Base-by-base conservation (phyloP, 2,113 vertebrate species). In the Amblyopsis rosae region DNA sequence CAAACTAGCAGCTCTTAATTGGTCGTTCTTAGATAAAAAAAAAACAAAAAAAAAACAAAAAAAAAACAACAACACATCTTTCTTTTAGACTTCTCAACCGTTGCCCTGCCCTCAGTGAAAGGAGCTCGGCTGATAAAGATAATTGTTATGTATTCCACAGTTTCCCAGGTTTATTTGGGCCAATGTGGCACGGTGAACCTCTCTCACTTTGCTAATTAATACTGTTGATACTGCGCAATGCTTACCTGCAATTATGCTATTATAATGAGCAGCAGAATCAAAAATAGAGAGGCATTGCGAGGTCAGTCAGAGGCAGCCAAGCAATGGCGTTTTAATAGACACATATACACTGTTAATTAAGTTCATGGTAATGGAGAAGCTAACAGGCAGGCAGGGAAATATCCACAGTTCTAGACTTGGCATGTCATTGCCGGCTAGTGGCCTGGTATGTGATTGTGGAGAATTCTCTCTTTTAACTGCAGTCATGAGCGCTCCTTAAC, bases 281-380 rank as follows among this genome's bases (percentile, higher is more conserved):
- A 77, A 83, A 81, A 75, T 65, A 75, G 83, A 67, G 71, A 85
- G 87, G 86, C 84, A 77, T 73, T 60, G 74, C 74, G 81, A 84
- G 91, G 91, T 91, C 90, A 90, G 86, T 77, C 84, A 74, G 85
- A 90, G 75, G 81, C 88, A 89, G 87, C 85, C 83, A 88, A 89
- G 85, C 93, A 85, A 83, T 87, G 86, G 82, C 81, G 87, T 90
- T 93, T 92, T 91, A 93, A 93, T 92, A 92, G 91, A 91, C 87
- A 90, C 89, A 90, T 93, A 93, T 92, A 89, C 89, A 85, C 77
- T 85, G 89, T 92, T 93, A 93, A 93, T 93, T 93, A 90, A 91
- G 86, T 88, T 77, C 79, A 61, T 26, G 12, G 78, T 89, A 86
- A 87, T 90, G 80, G 85, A 82, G 84, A 81, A 82, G 84, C 77